Base-by-base conservation (phyloP, 2,113 vertebrate species). In the Cariama cristata region DNA sequence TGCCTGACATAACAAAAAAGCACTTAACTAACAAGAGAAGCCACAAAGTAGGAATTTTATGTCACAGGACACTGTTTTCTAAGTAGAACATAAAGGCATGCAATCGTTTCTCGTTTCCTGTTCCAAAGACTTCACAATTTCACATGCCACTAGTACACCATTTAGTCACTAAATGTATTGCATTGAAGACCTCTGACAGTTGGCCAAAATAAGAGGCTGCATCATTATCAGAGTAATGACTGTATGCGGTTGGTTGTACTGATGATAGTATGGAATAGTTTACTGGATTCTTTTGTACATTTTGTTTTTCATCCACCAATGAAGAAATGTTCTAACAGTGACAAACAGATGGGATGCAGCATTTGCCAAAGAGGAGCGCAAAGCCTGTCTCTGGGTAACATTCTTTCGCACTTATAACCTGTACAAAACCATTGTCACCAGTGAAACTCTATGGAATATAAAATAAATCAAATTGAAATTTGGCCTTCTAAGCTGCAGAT, bases 371-470 rank as follows among this genome's bases (percentile, higher is more conserved):
- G 92, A 93, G 35, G 69, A 97, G 55, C 58, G 59, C 17, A 5
- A 90, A 91, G 77, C 35, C 23, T 89, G 62, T 87, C 72, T 89
- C 72, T 89, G 67, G 76, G 77, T 91, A 58, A 62, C 81, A 93
- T 97, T 89, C 85, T 92, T 96, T 55, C 91, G 79, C 71, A 77
- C 85, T 97, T 93, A 88, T 27, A 94, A 97, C 93, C 97, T 97
- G 58, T 84, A 73, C 60, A 69, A 85, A 95, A 75, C 52, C 52
- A 79, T 79, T 79, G 45, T 92, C 80, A 94, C 49, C 68, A 95
- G 45, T 55, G 33, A 63, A 86, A 86, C 35, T 74, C 82, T 26
- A 33, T 42, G 53, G 64, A 77, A 76, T 64, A 63, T 40, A 74
- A 84, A 88, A 93, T 86, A 92, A 95, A 82, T 92, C 26, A 59